Conservation (phyloP, 2,888 invertebrate species). For the Orthosia gothica region DNA sequence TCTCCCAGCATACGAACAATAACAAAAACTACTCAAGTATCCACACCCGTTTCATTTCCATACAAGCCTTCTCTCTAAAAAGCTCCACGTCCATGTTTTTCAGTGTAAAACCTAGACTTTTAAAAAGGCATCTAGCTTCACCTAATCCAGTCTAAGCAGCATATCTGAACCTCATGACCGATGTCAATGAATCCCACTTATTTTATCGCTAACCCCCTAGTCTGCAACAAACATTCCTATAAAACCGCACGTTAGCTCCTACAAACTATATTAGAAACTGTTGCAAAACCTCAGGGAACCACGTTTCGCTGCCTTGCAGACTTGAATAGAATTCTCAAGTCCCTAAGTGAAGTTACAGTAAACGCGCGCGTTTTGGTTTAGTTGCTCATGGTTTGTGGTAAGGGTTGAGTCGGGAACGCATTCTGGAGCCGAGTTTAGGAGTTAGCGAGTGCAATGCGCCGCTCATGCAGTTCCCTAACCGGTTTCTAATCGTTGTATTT, state of each 20-base stretch:
- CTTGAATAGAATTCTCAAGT: conserved; percentile 66
- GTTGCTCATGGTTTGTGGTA: conserved; percentile 65
- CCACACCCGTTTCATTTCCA: conserved; percentile 1
- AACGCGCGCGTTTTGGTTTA: conserved; percentile 76
- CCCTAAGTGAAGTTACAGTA: conserved; percentile 39
- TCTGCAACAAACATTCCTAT: conserved; percentile 72
- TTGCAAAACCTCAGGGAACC: conserved; percentile 67
- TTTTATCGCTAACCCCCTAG: conserved; percentile 80
- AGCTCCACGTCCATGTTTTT: conserved; percentile 23
- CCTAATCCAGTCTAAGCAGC: conserved; percentile 83
- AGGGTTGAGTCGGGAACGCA: conserved; percentile 73
- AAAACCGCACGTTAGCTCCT: conserved; percentile 66
- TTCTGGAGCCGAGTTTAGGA: conserved; percentile 72
- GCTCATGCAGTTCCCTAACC: conserved; percentile 80
- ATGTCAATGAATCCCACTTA: conserved; percentile 87
- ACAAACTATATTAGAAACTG: conserved; percentile 69
- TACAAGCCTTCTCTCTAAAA: conserved; percentile 14
- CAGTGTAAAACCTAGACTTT: conserved; percentile 62
- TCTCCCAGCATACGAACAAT: background rate
- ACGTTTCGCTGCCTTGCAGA: conserved; percentile 72
- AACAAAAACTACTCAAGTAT: conserved; percentile 18
- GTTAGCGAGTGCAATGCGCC: conserved; percentile 82
- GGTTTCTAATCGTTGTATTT: conserved; percentile 88
- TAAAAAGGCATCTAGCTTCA: conserved; percentile 73
- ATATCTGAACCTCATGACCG: conserved; percentile 82